A percentile compares a stretch with the other conserved stretches of the same genome.
These are phyloP conservation scores for Griposia aprilina DNA, from an alignment of 2,888 invertebrate species.

Conservation along the genomic window DNA sequence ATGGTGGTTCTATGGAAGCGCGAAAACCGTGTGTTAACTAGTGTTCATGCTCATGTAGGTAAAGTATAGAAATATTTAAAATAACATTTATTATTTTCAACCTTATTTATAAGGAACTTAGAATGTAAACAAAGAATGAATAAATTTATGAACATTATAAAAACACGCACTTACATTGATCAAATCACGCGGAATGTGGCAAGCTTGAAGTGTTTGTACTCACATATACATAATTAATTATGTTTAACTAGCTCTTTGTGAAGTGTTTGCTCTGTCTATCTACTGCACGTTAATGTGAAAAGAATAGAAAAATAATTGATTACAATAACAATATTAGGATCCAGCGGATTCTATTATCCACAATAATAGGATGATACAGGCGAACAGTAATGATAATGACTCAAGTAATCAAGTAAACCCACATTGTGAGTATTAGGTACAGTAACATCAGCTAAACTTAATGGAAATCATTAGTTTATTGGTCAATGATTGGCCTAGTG, in stretches of 20 bases:
- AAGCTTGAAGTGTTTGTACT: conserved; percentile 14
- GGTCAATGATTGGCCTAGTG: neutral
- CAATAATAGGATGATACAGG: neutral
- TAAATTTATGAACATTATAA: conserved; percentile 17
- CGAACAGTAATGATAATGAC: neutral
- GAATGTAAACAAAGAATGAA: conserved; percentile 30
- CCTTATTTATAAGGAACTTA: conserved; percentile 8
- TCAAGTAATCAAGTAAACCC: neutral
- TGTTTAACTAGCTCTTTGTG: conserved; percentile 40
- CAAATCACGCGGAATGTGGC: conserved; percentile 19
- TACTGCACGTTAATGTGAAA: neutral
- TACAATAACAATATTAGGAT: neutral
- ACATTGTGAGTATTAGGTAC: neutral
- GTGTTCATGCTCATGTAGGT: neutral
- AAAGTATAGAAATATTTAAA: conserved; percentile 12
- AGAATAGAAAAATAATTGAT: neutral
- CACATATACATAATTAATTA: conserved; percentile 5
- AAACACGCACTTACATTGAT: conserved; percentile 40
- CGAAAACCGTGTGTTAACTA: neutral
- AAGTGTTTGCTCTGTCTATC: conserved; percentile 16
- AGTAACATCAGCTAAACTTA: neutral
- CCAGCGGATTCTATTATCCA: neutral
- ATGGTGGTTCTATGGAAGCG: neutral
- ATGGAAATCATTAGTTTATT: neutral
- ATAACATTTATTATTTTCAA: conserved; percentile 27